Evolutionary conservation across 2,888 invertebrate species (phyloP).

Genomic region (Synanthedon andrenaeformis): DNA sequence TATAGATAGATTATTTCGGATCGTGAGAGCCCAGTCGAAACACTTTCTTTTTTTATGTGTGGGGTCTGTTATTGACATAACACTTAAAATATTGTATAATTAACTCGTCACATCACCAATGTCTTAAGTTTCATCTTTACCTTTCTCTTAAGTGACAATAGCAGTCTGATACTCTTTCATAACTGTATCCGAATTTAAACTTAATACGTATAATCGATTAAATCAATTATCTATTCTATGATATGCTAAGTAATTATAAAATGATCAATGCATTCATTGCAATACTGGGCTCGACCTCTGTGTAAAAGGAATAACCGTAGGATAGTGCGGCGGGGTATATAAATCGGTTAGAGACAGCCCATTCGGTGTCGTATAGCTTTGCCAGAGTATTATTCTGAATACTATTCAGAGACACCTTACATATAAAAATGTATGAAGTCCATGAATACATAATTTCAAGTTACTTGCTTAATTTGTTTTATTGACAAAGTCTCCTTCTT

Average conservation of each 20-base stretch:
- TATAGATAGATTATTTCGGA: constrained; percentile 67
- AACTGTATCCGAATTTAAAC: background rate
- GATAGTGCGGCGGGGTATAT: constrained; percentile 35
- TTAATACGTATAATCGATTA: background rate
- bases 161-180: background rate
- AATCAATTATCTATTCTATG: background rate
- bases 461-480: no score
- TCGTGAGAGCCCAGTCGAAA: constrained; percentile 61
- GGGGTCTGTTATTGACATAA: constrained; percentile 51
- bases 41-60: constrained; percentile 51
- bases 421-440: no score
- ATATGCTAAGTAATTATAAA: constrained; percentile 13
- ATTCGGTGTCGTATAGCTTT: constrained; percentile 43
- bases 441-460: no score
- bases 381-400: constrained; percentile 31
- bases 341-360: constrained; percentile 48
- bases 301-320: constrained; percentile 30
- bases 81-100: constrained; percentile 38
- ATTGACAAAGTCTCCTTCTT: no score
- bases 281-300: background rate
- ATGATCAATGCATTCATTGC: constrained; percentile 9
- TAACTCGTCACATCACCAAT: constrained; percentile 28
- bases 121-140: background rate
- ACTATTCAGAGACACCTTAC: no score
- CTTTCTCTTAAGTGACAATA: background rate